These are phyloP conservation scores for Lithophane socia DNA, from an alignment of 2,888 invertebrate genomes.

Conservation along the genomic window DNA sequence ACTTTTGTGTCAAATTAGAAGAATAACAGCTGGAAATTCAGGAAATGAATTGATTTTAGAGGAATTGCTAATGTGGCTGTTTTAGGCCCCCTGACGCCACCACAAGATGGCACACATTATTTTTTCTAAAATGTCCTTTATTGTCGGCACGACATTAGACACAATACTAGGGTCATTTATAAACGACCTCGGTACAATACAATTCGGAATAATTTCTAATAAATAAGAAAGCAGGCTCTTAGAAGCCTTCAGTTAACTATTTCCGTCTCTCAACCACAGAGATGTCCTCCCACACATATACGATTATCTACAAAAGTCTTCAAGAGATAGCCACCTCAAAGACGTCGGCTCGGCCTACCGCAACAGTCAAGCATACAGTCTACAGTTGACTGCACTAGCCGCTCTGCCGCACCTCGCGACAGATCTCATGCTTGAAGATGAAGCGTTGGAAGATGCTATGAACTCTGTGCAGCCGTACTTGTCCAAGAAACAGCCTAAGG, in stretches of 20 bases:
- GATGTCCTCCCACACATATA: constrained; percentile 92
- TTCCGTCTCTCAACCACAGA: constrained; percentile 78
- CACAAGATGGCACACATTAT: not conserved
- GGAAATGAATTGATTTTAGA: no score
- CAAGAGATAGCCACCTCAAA: constrained; percentile 90
- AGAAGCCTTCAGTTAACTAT: not conserved
- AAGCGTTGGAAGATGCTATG: constrained; percentile 83
- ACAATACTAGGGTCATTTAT: not conserved
- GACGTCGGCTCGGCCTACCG: constrained; percentile 90
- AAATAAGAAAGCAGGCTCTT: not conserved
- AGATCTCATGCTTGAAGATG: constrained; percentile 86
- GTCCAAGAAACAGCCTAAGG: constrained; percentile 90
- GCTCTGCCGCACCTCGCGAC: constrained; percentile 85
- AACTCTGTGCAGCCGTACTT: constrained; percentile 88
- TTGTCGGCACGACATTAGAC: not conserved
- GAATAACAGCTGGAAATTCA: no score
- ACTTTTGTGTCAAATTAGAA: no score
- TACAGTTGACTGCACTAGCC: constrained; percentile 88
- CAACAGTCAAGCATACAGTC: constrained; percentile 84
- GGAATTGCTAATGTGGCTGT: no score
- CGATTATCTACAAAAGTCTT: constrained; percentile 87
- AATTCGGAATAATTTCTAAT: not conserved
- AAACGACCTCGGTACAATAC: not conserved
- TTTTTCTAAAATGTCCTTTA: not conserved
- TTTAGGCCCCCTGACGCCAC: not conserved